phyloP scores from a whole-genome alignment of 2,797 vertebrate genomes.

The Odontamblyopus lacepedii region DNA sequence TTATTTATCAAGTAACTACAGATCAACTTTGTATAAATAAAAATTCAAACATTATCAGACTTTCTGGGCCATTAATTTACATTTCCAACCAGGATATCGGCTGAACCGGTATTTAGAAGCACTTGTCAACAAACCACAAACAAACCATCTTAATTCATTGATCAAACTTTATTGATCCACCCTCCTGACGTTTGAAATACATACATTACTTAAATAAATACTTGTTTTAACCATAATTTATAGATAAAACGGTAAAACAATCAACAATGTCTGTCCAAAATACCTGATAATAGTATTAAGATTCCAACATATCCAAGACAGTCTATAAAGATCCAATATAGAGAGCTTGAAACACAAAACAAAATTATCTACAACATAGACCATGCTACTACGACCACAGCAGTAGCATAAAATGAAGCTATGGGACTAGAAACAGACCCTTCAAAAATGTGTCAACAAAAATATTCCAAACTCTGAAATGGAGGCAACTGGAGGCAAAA shows the following conservation, averaged over 20 bases:
- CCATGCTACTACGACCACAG: conserved; percentile 71
- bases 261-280: conserved; percentile 35
- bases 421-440: conserved; percentile 25
- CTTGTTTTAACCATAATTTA: conserved; percentile 52
- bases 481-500: no score
- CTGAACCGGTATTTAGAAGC: no score
- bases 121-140: conserved; percentile 1
- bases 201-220: conserved; percentile 64
- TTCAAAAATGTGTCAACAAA: no score
- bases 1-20: no score
- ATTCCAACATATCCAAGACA: conserved; percentile 49
- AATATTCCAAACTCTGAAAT: no score
- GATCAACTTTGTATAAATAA: no score
- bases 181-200: conserved; percentile 58
- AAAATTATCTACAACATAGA: conserved; percentile 64
- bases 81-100: no score
- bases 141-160: conserved; percentile 66
- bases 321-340: conserved; percentile 61
- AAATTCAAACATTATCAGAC: no score
- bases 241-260: conserved; percentile 58
- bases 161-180: conserved; percentile 86
- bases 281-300: conserved; percentile 41
- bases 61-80: no score
- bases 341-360: conserved; percentile 60
- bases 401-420: conserved; percentile 62